phyloP scores from a whole-genome alignment of 2,113 vertebrate genomes.

The Aramus guarauna region DNA sequence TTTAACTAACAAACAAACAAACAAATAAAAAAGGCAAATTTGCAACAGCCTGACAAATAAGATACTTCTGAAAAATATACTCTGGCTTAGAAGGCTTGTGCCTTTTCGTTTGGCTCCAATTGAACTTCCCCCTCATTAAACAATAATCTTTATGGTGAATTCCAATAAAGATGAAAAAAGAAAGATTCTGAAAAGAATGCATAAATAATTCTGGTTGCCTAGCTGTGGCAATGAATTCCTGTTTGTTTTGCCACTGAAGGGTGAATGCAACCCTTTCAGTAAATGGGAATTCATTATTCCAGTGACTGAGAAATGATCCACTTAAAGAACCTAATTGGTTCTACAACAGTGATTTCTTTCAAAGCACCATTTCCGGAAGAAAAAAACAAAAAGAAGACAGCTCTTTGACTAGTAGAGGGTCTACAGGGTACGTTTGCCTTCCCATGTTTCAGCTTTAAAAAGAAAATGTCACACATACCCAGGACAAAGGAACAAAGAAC shows the following conservation, averaged over 20 bases:
- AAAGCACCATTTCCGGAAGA: constrained; percentile 8
- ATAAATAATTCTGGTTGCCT: constrained; percentile 55
- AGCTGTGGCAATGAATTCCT: constrained; percentile 60
- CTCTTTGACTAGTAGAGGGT: constrained; percentile 28
- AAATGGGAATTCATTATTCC: constrained; percentile 61
- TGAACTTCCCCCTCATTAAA: constrained; percentile 52
- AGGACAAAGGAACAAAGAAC: constrained; percentile 21
- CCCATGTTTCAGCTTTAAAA: constrained; percentile 15
- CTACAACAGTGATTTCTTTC: constrained; percentile 51
- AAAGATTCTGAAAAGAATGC: constrained; percentile 34
- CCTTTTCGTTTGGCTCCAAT: constrained; percentile 9
- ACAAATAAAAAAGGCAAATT: not conserved
- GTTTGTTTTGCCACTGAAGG: constrained; percentile 56
- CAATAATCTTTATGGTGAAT: constrained; percentile 31
- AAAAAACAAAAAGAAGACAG: constrained; percentile 25
- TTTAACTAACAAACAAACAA: not conserved
- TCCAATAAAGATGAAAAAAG: constrained; percentile 19
- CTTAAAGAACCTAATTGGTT: constrained; percentile 58
- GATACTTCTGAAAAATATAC: constrained; percentile 17
- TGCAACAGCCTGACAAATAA: not conserved
- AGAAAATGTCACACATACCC: not conserved
- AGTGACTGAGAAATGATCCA: constrained; percentile 54
- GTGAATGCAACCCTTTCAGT: constrained; percentile 57
- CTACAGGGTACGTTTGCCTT: constrained; percentile 22
- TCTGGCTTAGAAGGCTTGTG: constrained; percentile 13